Base-by-base conservation (phyloP, 2,888 invertebrate species). In the Parascotia fuliginaria region DNA sequence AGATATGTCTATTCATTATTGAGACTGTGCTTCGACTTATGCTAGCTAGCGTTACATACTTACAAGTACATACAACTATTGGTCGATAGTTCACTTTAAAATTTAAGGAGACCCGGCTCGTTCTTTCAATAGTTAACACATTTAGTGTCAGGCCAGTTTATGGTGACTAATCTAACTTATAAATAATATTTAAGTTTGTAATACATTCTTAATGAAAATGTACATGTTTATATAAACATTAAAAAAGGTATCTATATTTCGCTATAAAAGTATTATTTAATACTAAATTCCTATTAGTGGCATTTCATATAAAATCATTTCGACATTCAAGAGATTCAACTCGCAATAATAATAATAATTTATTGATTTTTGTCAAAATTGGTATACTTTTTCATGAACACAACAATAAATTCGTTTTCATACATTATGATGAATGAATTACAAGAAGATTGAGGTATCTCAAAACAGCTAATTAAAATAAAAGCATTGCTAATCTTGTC, bases 1-100 rank as follows among this genome's bases (percentile, higher is more conserved):
- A 63, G 71, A 75, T 73, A 75, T 71, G 74, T 69, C 52, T 41
- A 49, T 66, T 60, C 51, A 46, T 53, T 65, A 60, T 56, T 65
- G 49, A 31, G 54, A 64, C 9, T 39, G 61, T 46, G 49, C 55
- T 42, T 54, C 48, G 41, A 40, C 31, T 54, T 39, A 4, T 6
- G 24, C 7, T 7, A 1, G 7, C 24, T 1, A 24, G 7, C 24
- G n/a, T n/a, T n/a, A n/a, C n/a, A n/a, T n/a, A n/a, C n/a, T n/a
- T n/a, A n/a, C n/a, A n/a, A n/a, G n/a, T n/a, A n/a, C n/a, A n/a
- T n/a, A n/a, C 3, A 24, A 24, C 1, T 1, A 24, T 24, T 1
- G 24, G 24, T 9, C 3, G 24, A 6, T 24, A 24, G 3, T 24
- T n/a, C n/a, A n/a, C n/a, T n/a, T n/a, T n/a, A n/a, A n/a, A n/a